Evolutionary conservation across 35 echinoderm and acorn worm species (phyloP).

Genomic region (Diadema setosum): DNA sequence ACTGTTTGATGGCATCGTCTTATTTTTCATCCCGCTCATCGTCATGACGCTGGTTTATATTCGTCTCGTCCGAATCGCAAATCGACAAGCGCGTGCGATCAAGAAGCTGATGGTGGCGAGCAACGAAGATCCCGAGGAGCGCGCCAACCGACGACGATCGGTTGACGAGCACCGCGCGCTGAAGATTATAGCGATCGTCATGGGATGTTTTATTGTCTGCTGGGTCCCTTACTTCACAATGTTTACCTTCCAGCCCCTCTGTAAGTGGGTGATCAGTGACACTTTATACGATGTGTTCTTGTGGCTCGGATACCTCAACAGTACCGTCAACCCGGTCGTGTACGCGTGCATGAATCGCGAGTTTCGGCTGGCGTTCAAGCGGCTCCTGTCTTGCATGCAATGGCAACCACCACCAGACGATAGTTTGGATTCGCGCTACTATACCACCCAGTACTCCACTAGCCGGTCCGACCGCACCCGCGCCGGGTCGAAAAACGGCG

Average conservation of each 20-base stretch:
- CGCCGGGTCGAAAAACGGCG: not conserved
- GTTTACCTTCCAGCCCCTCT: constrained; percentile 63
- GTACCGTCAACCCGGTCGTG: constrained; percentile 76
- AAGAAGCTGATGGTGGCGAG: constrained; percentile 52
- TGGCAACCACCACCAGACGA: not conserved
- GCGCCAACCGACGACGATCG: constrained; percentile 22
- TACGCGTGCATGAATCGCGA: constrained; percentile 78
- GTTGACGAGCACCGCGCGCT: constrained; percentile 79
- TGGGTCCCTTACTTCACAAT: constrained; percentile 95
- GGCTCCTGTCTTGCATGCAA: constrained; percentile 27
- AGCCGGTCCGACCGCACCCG: not conserved
- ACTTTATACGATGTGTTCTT: constrained; percentile 36
- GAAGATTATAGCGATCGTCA: constrained; percentile 85
- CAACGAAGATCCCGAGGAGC: constrained; percentile 1
- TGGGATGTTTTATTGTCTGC: constrained; percentile 85
- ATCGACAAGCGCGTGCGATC: constrained; percentile 70
- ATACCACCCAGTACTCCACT: constrained; percentile 45
- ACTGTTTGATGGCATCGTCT: constrained; percentile 81
- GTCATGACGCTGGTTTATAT: constrained; percentile 74
- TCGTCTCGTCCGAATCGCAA: constrained; percentile 67
- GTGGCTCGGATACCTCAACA: constrained; percentile 91
- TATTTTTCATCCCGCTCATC: constrained; percentile 81
- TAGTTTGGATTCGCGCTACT: constrained; percentile 1
- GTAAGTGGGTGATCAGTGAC: not conserved
- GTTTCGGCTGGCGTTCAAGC: constrained; percentile 84